phyloP scores from a whole-genome alignment of 1,140 invertebrate genomes.

The Papilio aristodemus region DNA sequence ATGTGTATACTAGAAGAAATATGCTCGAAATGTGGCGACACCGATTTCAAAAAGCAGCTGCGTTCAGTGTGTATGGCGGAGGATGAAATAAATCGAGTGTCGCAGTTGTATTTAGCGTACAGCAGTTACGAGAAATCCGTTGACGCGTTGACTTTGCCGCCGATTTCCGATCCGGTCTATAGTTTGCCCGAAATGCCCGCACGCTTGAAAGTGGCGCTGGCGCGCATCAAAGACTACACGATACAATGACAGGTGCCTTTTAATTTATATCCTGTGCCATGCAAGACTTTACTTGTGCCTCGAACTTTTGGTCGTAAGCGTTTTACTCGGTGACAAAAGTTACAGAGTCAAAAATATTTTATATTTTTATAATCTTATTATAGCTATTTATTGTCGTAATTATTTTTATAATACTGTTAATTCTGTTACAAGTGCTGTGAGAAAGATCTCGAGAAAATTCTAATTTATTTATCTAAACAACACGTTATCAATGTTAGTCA shows the following conservation, averaged over 20 bases:
- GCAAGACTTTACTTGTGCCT: conserved; percentile 40
- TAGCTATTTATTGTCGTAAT: conserved; percentile 34
- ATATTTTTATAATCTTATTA: conserved; percentile 15
- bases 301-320: conserved; percentile 17
- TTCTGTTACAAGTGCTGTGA: conserved; percentile 59
- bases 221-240: conserved; percentile 51
- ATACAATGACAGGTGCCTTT: conserved; percentile 47
- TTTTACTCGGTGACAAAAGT: conserved; percentile 3
- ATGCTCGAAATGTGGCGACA: conserved; percentile 66
- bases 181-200: conserved; percentile 60
- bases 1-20: conserved; percentile 51
- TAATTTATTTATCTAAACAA: too few relatives aligned
- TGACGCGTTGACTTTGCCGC: conserved; percentile 60
- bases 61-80: conserved; percentile 62
- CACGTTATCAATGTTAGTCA: conserved; percentile 25
- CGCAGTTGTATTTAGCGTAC: conserved; percentile 62
- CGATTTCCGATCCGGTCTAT: conserved; percentile 67
- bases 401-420: conserved; percentile 35
- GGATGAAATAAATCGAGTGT: conserved; percentile 62
- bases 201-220: conserved; percentile 51
- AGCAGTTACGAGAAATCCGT: conserved; percentile 62
- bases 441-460: conserved; percentile 58
- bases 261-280: conserved; percentile 56
- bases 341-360: conserved; percentile 3
- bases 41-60: conserved; percentile 63